Percentiles rank a stretch among this genome's conserved stretches.
Evolutionary conservation across 2,113 vertebrate species (phyloP).

Genomic region (Ochotona curzoniae): DNA sequence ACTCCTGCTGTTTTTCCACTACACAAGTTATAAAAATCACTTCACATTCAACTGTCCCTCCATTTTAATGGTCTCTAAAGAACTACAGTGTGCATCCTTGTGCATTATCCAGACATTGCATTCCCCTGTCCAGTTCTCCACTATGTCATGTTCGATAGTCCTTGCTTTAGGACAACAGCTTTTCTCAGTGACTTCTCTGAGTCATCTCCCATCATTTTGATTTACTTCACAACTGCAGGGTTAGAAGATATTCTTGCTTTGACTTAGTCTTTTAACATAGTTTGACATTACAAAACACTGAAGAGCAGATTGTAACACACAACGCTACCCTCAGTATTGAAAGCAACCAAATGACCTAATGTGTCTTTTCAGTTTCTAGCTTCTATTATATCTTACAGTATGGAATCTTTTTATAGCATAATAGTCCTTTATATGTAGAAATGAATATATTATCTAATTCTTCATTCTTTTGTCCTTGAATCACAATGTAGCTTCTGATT

Average conservation of each 20-base stretch:
- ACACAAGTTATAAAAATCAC: not conserved
- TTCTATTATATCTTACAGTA: constrained; percentile 73
- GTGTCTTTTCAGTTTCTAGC: constrained; percentile 58
- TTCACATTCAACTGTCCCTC: not conserved
- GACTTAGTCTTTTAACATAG: constrained; percentile 54
- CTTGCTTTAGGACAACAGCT: constrained; percentile 2
- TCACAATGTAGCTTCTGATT: constrained; percentile 64
- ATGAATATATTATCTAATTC: constrained; percentile 72
- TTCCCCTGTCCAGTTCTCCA: not conserved
- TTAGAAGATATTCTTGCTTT: constrained; percentile 67
- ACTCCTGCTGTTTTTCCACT: not conserved
- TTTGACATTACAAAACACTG: constrained; percentile 63
- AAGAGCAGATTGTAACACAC: constrained; percentile 66
- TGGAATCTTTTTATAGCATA: constrained; percentile 76
- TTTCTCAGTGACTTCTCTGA: constrained; percentile 67
- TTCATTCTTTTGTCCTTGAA: constrained; percentile 51
- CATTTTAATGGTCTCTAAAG: not conserved
- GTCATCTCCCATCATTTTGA: constrained; percentile 68
- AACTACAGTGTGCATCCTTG: not conserved
- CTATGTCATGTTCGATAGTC: constrained; percentile 24
- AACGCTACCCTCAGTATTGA: constrained; percentile 74
- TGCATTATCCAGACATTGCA: not conserved
- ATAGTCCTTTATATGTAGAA: constrained; percentile 78
- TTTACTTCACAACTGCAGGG: constrained; percentile 65
- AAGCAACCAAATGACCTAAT: constrained; percentile 74